Evolutionary conservation across 2,797 vertebrate genomes (phyloP).

Genomic region (Smutsia temminckii): DNA sequence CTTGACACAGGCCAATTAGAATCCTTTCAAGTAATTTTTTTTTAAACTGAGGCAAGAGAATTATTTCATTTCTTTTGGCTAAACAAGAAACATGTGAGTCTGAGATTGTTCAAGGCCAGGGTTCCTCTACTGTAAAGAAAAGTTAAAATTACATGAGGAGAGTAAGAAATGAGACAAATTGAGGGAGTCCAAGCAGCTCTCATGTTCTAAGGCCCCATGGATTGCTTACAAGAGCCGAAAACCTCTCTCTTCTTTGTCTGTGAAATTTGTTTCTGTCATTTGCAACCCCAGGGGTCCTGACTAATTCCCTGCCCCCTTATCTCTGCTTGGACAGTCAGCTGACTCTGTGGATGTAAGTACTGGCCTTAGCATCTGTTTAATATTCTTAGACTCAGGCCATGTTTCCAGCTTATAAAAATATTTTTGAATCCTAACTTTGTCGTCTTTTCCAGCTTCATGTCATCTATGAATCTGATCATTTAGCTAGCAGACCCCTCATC

Average conservation of each 20-base stretch:
- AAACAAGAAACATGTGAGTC: slow-evolving; percentile 10
- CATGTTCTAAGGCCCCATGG: neutral
- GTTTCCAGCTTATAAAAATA: neutral
- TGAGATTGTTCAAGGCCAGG: neutral
- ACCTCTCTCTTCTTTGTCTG: neutral
- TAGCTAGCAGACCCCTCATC: neutral
- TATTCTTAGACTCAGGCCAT: neutral
- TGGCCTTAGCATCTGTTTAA: neutral
- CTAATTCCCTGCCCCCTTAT: neutral
- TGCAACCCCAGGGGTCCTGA: neutral
- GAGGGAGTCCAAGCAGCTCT: neutral
- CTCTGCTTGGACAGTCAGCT: neutral
- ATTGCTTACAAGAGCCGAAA: neutral
- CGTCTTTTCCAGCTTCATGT: neutral
- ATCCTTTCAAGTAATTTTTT: neutral
- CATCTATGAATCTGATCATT: neutral
- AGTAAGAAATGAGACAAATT: neutral
- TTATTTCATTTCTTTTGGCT: neutral
- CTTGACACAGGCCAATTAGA: neutral
- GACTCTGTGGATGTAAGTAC: neutral
- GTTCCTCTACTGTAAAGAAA: neutral
- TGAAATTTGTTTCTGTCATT: neutral
- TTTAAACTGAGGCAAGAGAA: neutral
- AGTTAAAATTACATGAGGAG: neutral
- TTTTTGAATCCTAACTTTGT: neutral